phyloP scores from a whole-genome alignment of 1,140 invertebrate genomes.

The Grapholita molesta region DNA sequence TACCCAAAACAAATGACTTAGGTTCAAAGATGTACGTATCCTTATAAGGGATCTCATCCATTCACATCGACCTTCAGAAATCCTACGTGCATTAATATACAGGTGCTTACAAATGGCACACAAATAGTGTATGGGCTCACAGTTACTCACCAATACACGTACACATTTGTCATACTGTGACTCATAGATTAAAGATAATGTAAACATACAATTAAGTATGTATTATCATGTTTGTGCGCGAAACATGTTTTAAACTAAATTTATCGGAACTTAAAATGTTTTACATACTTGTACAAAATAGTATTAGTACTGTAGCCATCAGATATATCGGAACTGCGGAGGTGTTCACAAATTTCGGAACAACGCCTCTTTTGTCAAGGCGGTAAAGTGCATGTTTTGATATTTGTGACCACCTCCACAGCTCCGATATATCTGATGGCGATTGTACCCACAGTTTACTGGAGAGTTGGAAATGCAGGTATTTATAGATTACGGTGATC shows the following conservation, averaged over 20 bases:
- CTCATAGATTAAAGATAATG: neutral
- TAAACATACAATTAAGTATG: neutral
- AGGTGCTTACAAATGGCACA: neutral
- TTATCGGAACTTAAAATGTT: no score
- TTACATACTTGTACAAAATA: no score
- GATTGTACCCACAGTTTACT: no score
- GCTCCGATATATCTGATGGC: no score
- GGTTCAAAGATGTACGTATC: neutral
- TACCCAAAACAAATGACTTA: neutral
- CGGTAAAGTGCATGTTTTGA: no score
- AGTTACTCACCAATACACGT: neutral
- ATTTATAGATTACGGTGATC: no score
- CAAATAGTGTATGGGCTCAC: neutral
- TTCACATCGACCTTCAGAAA: neutral
- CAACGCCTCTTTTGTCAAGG: no score
- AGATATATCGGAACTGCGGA: no score
- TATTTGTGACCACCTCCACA: no score
- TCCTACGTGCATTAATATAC: neutral
- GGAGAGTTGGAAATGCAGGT: no score
- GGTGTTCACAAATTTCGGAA: no score
- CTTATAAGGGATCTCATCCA: neutral
- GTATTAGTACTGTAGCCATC: no score
- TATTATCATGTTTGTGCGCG: neutral
- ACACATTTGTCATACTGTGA: neutral
- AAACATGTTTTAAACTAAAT: neutral